A percentile compares a stretch with the other conserved stretches of the same genome.
Conservation (phyloP, 2,113 vertebrate species). For the Felis chaus region DNA sequence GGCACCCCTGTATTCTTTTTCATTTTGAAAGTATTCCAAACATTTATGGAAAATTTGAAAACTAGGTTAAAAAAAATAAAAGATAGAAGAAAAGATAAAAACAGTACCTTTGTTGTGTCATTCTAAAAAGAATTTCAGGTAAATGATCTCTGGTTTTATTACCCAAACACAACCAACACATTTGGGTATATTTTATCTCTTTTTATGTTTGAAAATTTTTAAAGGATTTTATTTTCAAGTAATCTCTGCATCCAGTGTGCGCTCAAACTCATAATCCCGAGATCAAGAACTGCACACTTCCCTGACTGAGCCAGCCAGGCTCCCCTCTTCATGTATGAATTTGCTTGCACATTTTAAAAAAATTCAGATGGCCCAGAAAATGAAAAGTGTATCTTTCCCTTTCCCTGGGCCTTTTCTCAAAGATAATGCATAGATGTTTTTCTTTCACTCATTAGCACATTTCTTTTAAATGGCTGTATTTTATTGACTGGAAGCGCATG, state of each 20-base stretch:
- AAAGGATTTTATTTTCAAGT: no score
- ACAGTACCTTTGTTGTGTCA: not conserved
- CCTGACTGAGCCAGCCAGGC: no score
- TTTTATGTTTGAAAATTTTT: not conserved
- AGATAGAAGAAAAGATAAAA: constrained; percentile 26
- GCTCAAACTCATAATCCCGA: no score
- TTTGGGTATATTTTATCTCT: not conserved
- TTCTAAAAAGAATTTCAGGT: not conserved
- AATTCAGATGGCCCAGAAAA: not conserved
- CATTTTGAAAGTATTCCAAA: constrained; percentile 46
- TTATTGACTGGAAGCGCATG: not conserved
- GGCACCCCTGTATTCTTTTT: not conserved
- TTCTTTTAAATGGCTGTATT: not conserved
- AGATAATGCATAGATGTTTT: not conserved
- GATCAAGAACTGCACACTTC: no score
- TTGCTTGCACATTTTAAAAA: not conserved
- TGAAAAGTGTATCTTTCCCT: not conserved
- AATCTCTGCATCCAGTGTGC: no score
- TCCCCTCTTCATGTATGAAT: not conserved
- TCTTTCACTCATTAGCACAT: not conserved
- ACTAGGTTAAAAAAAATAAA: not conserved
- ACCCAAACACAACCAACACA: not conserved
- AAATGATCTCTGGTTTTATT: constrained; percentile 13
- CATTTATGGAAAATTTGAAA: constrained; percentile 32
- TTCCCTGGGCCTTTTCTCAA: not conserved